Evolutionary conservation across 2,797 vertebrate genomes (phyloP).

Genomic region (Cheirogaleus major): DNA sequence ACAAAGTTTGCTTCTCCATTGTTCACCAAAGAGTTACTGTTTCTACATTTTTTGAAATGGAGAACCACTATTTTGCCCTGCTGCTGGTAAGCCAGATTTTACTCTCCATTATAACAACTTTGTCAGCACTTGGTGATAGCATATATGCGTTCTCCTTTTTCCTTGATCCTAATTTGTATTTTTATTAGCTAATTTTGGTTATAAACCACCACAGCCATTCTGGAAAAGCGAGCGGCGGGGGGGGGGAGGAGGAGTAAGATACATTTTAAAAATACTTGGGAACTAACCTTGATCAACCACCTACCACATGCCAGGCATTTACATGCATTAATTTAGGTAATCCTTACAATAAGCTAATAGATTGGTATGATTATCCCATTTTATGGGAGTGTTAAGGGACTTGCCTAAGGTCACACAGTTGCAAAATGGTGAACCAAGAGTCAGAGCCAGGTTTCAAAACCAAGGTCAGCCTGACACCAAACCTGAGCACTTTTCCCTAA

Average conservation of each 20-base stretch:
- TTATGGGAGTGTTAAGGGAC: constrained; percentile 29
- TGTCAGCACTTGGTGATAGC: neutral
- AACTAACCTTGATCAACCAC: constrained; percentile 7
- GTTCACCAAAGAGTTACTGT: neutral
- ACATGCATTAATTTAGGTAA: neutral
- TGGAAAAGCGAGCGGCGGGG: neutral
- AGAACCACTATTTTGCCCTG: neutral
- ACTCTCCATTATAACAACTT: neutral
- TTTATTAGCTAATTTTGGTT: constrained; percentile 58
- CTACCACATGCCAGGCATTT: neutral
- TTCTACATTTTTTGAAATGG: neutral
- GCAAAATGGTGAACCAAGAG: neutral
- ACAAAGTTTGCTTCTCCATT: neutral
- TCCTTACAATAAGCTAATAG: neutral
- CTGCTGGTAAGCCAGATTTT: neutral
- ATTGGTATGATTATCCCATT: neutral
- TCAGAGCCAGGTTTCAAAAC: constrained; percentile 48
- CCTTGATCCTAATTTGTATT: constrained; percentile 23
- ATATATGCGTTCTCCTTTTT: neutral
- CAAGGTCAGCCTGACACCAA: neutral
- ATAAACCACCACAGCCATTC: constrained; percentile 44
- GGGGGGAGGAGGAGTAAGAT: neutral
- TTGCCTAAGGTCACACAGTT: constrained; percentile 32
- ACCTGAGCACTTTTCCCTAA: constrained; percentile 6
- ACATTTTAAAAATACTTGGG: neutral